Percentiles rank a stretch among this genome's conserved stretches.
These are phyloP conservation scores for Apotomis capreana DNA, from an alignment of 2,888 invertebrate genomes.

Conservation along the genomic window DNA sequence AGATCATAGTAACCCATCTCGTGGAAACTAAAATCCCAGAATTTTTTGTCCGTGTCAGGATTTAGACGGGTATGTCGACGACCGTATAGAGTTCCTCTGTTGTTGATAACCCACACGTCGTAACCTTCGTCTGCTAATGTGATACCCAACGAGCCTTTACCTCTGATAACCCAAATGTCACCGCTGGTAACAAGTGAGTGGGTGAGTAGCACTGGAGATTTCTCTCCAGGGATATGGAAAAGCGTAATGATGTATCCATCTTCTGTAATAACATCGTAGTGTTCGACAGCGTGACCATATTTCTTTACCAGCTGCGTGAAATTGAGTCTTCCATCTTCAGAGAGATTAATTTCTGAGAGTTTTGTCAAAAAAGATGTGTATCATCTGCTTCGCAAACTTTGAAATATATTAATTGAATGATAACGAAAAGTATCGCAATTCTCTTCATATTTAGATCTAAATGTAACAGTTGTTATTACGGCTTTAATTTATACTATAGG, in stretches of 20 bases:
- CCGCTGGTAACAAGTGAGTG: slow-evolving; percentile 66
- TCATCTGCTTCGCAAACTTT: too few relatives aligned
- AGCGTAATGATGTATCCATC: slow-evolving; percentile 53
- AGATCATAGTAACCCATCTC: slow-evolving; percentile 88
- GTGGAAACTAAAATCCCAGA: slow-evolving; percentile 85
- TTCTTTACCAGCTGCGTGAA: slow-evolving; percentile 17
- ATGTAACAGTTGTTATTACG: too few relatives aligned
- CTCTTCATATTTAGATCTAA: too few relatives aligned
- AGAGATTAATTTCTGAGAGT: background rate
- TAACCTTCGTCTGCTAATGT: slow-evolving; percentile 80
- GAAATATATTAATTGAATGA: too few relatives aligned
- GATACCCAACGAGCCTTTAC: slow-evolving; percentile 59
- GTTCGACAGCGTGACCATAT: slow-evolving; percentile 27
- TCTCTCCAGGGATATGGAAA: slow-evolving; percentile 50
- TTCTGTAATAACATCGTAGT: slow-evolving; percentile 43
- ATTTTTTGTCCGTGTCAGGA: slow-evolving; percentile 66
- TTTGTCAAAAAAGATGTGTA: background rate
- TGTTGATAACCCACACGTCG: slow-evolving; percentile 74
- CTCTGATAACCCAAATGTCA: slow-evolving; percentile 65
- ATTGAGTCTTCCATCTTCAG: slow-evolving; percentile 23
- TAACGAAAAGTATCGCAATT: too few relatives aligned
- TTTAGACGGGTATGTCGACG: slow-evolving; percentile 77
- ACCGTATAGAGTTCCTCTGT: slow-evolving; percentile 86
- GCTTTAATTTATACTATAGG: too few relatives aligned
- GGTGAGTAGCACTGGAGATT: slow-evolving; percentile 61